These are phyloP conservation scores for Phrynocephalus vlangalii DNA, from an alignment of 2,797 vertebrate genomes.

Conservation along the genomic window DNA sequence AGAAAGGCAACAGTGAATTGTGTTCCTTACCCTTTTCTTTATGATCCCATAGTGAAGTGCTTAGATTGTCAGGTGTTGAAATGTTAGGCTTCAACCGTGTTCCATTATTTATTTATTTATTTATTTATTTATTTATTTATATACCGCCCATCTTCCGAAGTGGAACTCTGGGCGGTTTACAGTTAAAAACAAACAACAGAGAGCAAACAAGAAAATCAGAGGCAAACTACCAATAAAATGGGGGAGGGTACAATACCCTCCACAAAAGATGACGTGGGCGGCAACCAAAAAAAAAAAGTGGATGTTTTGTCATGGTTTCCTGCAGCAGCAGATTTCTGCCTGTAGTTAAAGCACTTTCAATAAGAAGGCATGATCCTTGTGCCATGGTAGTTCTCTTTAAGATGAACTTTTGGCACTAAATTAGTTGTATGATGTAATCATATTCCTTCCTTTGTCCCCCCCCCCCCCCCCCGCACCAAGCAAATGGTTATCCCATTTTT, in stretches of 20 bases:
- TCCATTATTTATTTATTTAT: background rate
- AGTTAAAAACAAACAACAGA: too few relatives aligned
- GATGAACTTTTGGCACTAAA: background rate
- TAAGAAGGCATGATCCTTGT: background rate
- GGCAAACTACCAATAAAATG: too few relatives aligned
- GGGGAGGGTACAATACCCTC: too few relatives aligned
- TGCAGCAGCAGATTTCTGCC: background rate
- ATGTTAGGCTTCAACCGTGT: background rate
- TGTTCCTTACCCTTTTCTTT: background rate
- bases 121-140: too few relatives aligned
- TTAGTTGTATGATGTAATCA: background rate
- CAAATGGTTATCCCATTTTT: slow-evolving; percentile 15
- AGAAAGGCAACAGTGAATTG: background rate
- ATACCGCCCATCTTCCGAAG: too few relatives aligned
- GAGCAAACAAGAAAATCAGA: too few relatives aligned
- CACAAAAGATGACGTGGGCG: too few relatives aligned
- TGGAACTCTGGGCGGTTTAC: too few relatives aligned
- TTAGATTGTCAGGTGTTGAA: background rate
- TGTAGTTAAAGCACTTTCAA: background rate
- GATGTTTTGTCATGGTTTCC: background rate
- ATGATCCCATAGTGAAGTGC: background rate
- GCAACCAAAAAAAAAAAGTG: too few relatives aligned
- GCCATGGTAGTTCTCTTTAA: background rate
- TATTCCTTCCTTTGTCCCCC: background rate
- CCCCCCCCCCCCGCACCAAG: background rate